Percentiles rank a stretch among this genome's conserved stretches.
Evolutionary conservation across 2,113 vertebrate genomes (phyloP).

Genomic region (Psammodynastes pulverulentus): DNA sequence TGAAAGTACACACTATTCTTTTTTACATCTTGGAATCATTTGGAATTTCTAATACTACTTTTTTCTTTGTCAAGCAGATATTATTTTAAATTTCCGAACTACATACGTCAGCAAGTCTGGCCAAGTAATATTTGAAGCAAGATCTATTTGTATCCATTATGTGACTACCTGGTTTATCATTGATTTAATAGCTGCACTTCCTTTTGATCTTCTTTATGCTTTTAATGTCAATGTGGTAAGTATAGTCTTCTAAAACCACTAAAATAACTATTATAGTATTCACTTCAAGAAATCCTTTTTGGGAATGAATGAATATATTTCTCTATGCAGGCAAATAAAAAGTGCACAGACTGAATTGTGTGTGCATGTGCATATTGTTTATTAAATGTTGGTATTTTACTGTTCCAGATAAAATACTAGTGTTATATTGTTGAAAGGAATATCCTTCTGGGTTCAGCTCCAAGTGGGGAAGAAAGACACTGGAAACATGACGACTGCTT

Average conservation of each 20-base stretch:
- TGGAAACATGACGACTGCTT: too few relatives aligned
- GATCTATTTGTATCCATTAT: constrained; percentile 97
- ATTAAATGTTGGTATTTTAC: neutral
- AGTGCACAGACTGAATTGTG: neutral
- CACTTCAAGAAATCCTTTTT: rapidly evolving
- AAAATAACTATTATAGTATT: neutral
- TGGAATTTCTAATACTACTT: constrained; percentile 35
- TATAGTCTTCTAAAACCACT: constrained; percentile 31
- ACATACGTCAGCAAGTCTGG: constrained; percentile 97
- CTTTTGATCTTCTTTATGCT: constrained; percentile 96
- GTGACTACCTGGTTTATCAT: constrained; percentile 98
- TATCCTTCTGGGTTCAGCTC: too few relatives aligned
- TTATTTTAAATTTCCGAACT: constrained; percentile 96
- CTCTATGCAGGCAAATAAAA: neutral
- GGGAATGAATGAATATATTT: neutral
- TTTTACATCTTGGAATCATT: neutral
- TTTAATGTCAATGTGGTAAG: constrained; percentile 99
- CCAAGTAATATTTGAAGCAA: constrained; percentile 97
- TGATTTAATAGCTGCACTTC: constrained; percentile 93
- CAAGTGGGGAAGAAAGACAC: too few relatives aligned
- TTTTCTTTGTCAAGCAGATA: constrained; percentile 78
- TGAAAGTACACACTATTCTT: neutral
- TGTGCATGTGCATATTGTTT: neutral
- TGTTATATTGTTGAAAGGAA: too few relatives aligned
- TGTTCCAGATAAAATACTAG: constrained; percentile 8